phyloP scores from a whole-genome alignment of 1,140 invertebrate genomes.

The Sitodiplosis mosellana region DNA sequence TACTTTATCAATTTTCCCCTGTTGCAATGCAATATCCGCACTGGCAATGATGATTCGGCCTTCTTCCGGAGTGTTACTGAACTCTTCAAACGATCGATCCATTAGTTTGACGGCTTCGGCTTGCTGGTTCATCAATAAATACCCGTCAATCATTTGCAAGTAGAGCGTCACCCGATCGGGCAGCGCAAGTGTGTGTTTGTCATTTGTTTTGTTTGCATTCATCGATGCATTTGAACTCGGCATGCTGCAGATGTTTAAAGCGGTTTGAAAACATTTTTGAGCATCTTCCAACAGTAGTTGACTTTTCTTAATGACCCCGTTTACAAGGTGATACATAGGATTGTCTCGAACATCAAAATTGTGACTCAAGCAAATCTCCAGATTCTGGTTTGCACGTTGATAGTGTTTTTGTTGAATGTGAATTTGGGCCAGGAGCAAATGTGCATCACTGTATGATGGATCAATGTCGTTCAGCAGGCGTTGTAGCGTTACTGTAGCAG shows the following conservation, averaged over 20 bases:
- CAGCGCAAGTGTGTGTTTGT: constrained; percentile 34
- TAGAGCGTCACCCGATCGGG: constrained; percentile 73
- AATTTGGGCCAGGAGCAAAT: constrained; percentile 78
- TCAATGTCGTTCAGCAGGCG: constrained; percentile 56
- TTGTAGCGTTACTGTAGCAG: constrained; percentile 43
- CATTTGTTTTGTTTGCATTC: constrained; percentile 15
- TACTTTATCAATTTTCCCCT: constrained; percentile 65
- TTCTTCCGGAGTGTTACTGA: constrained; percentile 62
- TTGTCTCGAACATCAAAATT: constrained; percentile 84
- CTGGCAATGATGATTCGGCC: constrained; percentile 64
- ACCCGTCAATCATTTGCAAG: constrained; percentile 68
- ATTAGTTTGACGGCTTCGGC: constrained; percentile 66
- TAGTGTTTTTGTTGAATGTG: constrained; percentile 53
- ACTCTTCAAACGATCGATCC: constrained; percentile 58
- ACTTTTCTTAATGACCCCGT: constrained; percentile 64
- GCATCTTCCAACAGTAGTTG: constrained; percentile 52
- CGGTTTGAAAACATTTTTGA: constrained; percentile 52
- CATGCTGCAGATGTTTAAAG: constrained; percentile 32
- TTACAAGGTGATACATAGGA: constrained; percentile 75
- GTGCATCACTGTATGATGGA: constrained; percentile 57
- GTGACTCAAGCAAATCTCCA: constrained; percentile 76
- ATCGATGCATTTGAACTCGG: constrained; percentile 4
- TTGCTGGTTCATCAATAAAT: constrained; percentile 46
- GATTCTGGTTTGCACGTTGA: constrained; percentile 57
- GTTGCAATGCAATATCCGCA: constrained; percentile 61